Evolutionary conservation across 2,113 vertebrate species (phyloP), one percentile per base, ranked within the genome.

Genomic region (Leptobrachium ailaonicum): DNA sequence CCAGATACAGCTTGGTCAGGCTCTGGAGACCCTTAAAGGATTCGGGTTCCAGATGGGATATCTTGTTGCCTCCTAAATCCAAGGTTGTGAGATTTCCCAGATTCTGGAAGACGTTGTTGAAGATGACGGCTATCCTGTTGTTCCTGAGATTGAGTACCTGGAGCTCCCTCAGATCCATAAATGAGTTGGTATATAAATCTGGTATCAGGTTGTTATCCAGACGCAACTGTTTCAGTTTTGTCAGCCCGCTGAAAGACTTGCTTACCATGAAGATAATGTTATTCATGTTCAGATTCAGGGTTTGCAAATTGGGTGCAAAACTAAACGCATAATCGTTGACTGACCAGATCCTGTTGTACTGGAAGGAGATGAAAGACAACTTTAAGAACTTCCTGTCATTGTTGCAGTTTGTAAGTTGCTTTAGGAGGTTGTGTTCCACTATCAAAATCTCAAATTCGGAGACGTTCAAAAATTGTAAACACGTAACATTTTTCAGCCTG

Each of bases 141-240:
- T 95, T 91, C 58, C 92, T 89, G 14, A 97, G 84, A 67, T 93
- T 94, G 53, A 96, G 93, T 4, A 10, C 87, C 80, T 83, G 14
- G 63, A 97, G 87, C 0, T 73, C 91, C 11, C 10, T 0, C 66
- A 94, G 87, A 20, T 91, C 87, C 2, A 77, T 6, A 86, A 97
- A 96, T 71, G 84, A 90, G 7, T 76, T 66, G 0, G 6, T 0
- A 43, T 87, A 91, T 73, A 95, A 83, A 82, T 95, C 90, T 0
- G 92, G 94, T 56, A 97, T 86, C 44, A 94, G 92, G 81, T 96
- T 97, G 81, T 94, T 94, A 85, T 94, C 94, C 20, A 97, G 79
- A 2, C 91, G 92, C n/a, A 97, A 89, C 1, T 83, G 87, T 11
- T 40, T 68, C 8, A 96, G 89, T 2, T 54, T 0, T 2, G 0